These are phyloP conservation scores for Avahi laniger DNA, from an alignment of 2,797 vertebrate species.

Conservation along the genomic window DNA sequence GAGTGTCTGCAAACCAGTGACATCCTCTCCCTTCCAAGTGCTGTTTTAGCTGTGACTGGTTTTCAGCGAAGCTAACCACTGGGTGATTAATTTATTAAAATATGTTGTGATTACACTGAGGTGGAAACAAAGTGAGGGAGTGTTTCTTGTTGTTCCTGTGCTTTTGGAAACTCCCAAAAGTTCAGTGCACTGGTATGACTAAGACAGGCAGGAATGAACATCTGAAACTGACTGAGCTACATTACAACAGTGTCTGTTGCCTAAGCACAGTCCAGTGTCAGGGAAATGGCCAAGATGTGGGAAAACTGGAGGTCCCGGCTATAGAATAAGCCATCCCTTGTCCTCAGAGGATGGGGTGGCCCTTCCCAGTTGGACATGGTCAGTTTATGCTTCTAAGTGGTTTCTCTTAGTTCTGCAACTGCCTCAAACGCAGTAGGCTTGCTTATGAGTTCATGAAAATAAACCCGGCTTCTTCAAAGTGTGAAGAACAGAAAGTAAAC, in stretches of 20 bases:
- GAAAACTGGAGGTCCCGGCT: background rate
- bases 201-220: slow-evolving; percentile 30
- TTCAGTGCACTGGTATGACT: slow-evolving; percentile 47
- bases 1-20: background rate
- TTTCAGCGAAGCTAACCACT: background rate
- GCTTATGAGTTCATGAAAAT: background rate
- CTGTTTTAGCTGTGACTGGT: slow-evolving; percentile 1
- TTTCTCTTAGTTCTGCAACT: background rate
- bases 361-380: background rate
- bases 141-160: background rate
- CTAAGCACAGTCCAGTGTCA: background rate
- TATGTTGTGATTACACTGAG: background rate
- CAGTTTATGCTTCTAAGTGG: background rate
- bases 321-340: background rate
- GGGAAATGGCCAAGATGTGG: background rate
- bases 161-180: slow-evolving; percentile 57
- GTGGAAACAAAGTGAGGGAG: background rate
- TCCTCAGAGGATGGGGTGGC: background rate
- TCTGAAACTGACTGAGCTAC: background rate
- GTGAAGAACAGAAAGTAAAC: slow-evolving; percentile 5
- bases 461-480: background rate
- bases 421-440: background rate
- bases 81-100: background rate
- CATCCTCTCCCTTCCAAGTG: background rate
- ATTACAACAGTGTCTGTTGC: background rate